These are phyloP conservation scores for Melopsittacus undulatus DNA, from an alignment of 2,797 vertebrate genomes.

Conservation along the genomic window DNA sequence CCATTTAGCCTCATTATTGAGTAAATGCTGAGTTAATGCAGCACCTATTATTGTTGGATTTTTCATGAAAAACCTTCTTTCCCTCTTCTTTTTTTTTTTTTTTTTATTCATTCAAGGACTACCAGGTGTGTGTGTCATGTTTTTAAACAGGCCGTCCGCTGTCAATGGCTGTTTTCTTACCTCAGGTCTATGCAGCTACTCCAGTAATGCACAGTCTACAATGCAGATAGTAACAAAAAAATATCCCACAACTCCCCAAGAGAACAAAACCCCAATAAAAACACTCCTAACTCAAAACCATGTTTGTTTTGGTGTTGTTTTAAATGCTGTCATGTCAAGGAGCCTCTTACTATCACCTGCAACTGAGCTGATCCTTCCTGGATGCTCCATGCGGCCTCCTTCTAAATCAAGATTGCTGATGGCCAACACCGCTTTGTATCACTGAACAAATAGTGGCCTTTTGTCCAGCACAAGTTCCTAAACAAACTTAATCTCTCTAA, in stretches of 20 bases:
- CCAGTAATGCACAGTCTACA: not conserved
- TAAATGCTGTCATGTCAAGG: conserved; percentile 72
- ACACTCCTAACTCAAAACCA: conserved; percentile 40
- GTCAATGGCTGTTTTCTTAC: conserved; percentile 74
- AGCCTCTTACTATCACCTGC: conserved; percentile 80
- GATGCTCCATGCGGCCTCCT: conserved; percentile 70
- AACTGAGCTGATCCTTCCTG: conserved; percentile 82
- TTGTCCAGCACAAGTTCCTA: conserved; percentile 87
- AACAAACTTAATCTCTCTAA: conserved; percentile 91
- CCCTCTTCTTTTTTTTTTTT: conserved; percentile 74
- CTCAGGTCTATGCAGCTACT: conserved; percentile 58
- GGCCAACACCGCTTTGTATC: conserved; percentile 81
- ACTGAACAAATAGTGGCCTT: conserved; percentile 84
- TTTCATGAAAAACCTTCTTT: conserved; percentile 77
- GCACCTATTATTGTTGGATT: conserved; percentile 79
- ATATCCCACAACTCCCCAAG: not conserved
- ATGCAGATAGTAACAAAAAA: not conserved
- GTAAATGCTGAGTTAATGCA: conserved; percentile 81
- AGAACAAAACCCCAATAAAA: conserved; percentile 13
- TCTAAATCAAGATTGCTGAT: conserved; percentile 82
- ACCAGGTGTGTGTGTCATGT: conserved; percentile 83
- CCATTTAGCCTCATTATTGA: conserved; percentile 85
- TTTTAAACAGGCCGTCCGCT: conserved; percentile 72
- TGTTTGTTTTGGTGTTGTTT: conserved; percentile 72
- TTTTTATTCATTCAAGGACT: conserved; percentile 78